These are phyloP conservation scores for Agapornis canus DNA, from an alignment of 2,797 vertebrate species.

Conservation along the genomic window DNA sequence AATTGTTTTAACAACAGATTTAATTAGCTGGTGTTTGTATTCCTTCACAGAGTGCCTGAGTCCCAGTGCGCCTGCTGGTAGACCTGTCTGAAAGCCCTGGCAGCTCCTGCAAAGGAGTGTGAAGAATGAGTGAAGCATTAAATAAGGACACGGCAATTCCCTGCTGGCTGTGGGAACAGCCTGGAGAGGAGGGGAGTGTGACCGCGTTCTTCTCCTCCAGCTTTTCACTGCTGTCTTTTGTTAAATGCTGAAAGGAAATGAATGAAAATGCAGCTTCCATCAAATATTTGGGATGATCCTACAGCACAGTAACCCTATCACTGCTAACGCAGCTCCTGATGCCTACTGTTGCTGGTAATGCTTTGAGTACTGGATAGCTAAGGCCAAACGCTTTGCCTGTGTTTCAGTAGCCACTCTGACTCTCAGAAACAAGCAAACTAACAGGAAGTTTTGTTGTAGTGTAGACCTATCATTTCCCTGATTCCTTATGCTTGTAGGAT, in stretches of 20 bases:
- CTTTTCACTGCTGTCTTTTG: neutral
- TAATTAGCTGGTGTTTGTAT: slow-evolving; percentile 68
- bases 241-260: neutral
- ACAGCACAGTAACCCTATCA: neutral
- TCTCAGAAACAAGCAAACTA: accelerated
- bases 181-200: neutral
- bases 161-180: neutral
- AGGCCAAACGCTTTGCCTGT: neutral
- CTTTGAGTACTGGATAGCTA: neutral
- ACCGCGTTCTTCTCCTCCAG: neutral
- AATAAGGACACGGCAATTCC: neutral
- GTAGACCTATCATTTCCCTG: neutral
- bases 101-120: neutral
- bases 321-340: accelerated
- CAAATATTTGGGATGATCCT: neutral
- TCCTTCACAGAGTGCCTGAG: slow-evolving; percentile 1
- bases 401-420: neutral
- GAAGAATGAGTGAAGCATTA: slow-evolving; percentile 30
- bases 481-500: neutral
- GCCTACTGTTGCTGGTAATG: neutral
- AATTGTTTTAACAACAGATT: slow-evolving; percentile 67
- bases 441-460: neutral
- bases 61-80: slow-evolving; percentile 15
- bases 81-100: slow-evolving; percentile 37
- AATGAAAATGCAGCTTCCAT: neutral